phyloP scores from a whole-genome alignment of 2,888 invertebrate genomes.

The Artemia sinica region DNA sequence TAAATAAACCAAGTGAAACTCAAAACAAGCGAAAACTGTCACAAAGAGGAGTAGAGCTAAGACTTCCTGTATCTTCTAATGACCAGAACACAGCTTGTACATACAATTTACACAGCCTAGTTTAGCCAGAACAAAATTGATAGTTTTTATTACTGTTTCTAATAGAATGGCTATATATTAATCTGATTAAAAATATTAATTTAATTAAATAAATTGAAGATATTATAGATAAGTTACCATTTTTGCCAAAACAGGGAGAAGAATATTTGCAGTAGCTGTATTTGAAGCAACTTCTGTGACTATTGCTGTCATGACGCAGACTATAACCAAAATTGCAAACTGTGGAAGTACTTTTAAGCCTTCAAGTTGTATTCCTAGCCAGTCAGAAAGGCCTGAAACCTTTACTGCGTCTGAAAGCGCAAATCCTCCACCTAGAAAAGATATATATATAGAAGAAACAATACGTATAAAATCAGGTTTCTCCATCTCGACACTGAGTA shows the following conservation, averaged over 20 bases:
- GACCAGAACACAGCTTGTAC: no score
- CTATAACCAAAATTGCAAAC: slow-evolving; percentile 49
- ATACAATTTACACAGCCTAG: neutral
- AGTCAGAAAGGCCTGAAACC: slow-evolving; percentile 52
- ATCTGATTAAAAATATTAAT: neutral
- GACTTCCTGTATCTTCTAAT: no score
- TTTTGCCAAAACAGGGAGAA: slow-evolving; percentile 63
- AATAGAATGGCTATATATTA: neutral
- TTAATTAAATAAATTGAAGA: slow-evolving; percentile 16
- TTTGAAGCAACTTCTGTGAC: slow-evolving; percentile 80
- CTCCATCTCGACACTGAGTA: no score
- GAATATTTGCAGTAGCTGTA: slow-evolving; percentile 72
- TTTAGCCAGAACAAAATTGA: neutral
- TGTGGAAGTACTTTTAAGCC: slow-evolving; percentile 46
- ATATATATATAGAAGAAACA: no score
- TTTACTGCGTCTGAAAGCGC: slow-evolving; percentile 73
- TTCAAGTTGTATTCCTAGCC: slow-evolving; percentile 52
- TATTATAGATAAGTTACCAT: slow-evolving; percentile 39
- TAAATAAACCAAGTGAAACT: no score
- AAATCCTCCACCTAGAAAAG: slow-evolving; percentile 54
- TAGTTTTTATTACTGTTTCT: no score
- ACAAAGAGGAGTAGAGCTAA: no score
- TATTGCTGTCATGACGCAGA: slow-evolving; percentile 57
- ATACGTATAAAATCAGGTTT: no score
- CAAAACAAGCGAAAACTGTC: no score